Conservation (phyloP, 2,888 invertebrate genomes). For the Microctonus brassicae region DNA sequence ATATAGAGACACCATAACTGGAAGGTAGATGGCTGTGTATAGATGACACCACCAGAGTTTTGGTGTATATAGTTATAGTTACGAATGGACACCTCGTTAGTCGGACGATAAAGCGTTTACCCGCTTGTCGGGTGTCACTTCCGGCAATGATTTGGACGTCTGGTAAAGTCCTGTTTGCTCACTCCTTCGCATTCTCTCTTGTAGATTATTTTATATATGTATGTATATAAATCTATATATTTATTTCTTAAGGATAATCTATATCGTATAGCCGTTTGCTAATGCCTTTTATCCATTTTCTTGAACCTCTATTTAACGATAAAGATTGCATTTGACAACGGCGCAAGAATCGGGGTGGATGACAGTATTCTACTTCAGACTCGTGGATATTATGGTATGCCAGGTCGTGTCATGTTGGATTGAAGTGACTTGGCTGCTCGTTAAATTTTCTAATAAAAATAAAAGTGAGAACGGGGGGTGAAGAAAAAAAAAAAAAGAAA, state of each 20-base stretch:
- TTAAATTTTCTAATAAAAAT: background rate
- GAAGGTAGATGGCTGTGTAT: constrained; percentile 5
- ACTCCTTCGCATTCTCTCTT: background rate
- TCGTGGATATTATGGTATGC: constrained; percentile 12
- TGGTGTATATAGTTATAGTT: background rate
- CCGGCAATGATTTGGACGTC: constrained; percentile 57
- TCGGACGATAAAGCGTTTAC: constrained; percentile 65
- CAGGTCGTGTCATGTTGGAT: constrained; percentile 9
- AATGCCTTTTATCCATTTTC: constrained; percentile 30
- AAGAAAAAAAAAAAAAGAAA: background rate
- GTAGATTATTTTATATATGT: background rate
- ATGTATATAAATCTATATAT: background rate
- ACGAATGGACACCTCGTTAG: constrained; percentile 62
- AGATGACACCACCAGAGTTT: background rate
- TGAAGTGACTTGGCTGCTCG: background rate
- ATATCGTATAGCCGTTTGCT: background rate
- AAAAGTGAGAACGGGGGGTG: background rate
- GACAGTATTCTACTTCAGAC: constrained; percentile 9
- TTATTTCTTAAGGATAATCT: no score
- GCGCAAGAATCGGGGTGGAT: background rate
- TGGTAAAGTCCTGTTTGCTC: constrained; percentile 16
- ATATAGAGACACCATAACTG: background rate
- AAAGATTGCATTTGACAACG: constrained; percentile 29
- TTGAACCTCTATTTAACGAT: constrained; percentile 4
- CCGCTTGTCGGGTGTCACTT: constrained; percentile 61